Conservation (phyloP, 1,140 invertebrate species). For the Ostrea edulis region DNA sequence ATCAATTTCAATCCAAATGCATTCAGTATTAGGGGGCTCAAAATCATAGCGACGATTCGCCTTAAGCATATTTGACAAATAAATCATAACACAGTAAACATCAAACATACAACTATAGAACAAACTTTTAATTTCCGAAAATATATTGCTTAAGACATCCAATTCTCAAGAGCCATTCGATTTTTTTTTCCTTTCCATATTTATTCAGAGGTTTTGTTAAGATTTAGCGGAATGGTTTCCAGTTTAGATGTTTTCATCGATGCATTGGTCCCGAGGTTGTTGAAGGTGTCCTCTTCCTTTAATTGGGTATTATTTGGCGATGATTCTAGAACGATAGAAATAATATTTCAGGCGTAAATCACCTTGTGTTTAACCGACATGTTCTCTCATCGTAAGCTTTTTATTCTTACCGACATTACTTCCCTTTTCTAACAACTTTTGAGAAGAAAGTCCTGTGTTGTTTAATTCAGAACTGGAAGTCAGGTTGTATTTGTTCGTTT, state of each 20-base stretch:
- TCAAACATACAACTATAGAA: too few relatives aligned
- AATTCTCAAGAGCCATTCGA: too few relatives aligned
- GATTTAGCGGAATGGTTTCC: neutral
- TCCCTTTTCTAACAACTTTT: neutral
- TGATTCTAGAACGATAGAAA: neutral
- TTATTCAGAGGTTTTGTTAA: neutral
- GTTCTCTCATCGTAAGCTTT: neutral
- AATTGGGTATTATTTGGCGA: neutral
- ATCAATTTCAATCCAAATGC: too few relatives aligned
- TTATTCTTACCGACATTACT: neutral
- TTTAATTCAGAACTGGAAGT: neutral
- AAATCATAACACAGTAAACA: too few relatives aligned
- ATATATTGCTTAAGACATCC: too few relatives aligned
- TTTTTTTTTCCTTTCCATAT: neutral
- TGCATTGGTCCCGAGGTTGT: neutral
- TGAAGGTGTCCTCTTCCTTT: neutral
- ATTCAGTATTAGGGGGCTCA: too few relatives aligned
- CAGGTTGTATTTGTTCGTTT: neutral
- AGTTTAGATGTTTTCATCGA: neutral
- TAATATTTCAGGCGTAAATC: neutral
- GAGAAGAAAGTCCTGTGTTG: neutral
- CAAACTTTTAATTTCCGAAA: too few relatives aligned
- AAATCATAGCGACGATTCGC: too few relatives aligned
- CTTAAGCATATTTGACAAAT: too few relatives aligned
- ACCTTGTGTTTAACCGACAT: neutral